Evolutionary conservation across 1,140 invertebrate genomes (phyloP), one percentile per base, ranked within the genome.

Genomic region (Caenorhabditis remanei): DNA sequence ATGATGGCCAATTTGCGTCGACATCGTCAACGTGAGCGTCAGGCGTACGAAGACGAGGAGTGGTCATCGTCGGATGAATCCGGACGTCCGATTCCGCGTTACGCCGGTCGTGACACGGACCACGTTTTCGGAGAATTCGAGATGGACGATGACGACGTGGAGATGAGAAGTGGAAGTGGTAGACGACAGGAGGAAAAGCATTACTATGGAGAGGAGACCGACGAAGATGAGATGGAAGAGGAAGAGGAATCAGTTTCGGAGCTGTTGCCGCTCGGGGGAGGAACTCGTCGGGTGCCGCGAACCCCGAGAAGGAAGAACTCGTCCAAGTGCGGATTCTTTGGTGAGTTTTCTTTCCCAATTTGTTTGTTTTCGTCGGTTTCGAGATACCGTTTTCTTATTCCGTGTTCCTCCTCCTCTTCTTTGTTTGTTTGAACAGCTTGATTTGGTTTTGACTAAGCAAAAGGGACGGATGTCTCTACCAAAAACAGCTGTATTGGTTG

Each of bases 91-190:
- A 79, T 79, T 13, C 71, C 71, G 14, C 71, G 71, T 79, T 85
- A 85, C 46, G 63, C 55, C 43, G 85, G 85, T n/a, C 85, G 85
- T 32, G 85, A 85, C 32, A 85, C 85, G 2, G 85, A 85, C 40
- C 85, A 58, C 85, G 63, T 85, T 19, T 85, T 85, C 53, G 85
- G 85, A 19, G 43, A 46, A 32, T 85, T 85, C 24, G 85, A 85
- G 41, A 79, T 79, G 71, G 71, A 79, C n/a, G 71, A 50, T 41
- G 71, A 79, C 11, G 71, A 79, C 53, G 71, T 79, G 71, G 46
- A 46, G 71, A 79, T 79, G 71, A 53, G 71, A 79, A 79, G 71
- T 71, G 65, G 65, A 46, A 71, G 71, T 71, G 65, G 65, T 32
- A 71, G 41, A 79, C 9, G 40, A 79, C 46, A 32, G n/a, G 71